Evolutionary conservation across 2,113 vertebrate species (phyloP).

Genomic region (Danionella cerebrum): DNA sequence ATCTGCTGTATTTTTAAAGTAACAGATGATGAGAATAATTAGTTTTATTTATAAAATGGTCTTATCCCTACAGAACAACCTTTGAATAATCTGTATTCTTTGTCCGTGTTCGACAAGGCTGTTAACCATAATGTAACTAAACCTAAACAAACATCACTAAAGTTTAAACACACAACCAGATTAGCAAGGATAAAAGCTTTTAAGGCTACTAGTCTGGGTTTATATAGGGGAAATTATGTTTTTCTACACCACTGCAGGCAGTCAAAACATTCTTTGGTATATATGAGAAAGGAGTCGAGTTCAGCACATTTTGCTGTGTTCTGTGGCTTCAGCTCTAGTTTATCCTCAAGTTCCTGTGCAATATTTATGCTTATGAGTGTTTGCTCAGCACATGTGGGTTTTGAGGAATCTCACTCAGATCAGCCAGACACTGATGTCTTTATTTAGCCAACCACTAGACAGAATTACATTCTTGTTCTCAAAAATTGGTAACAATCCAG

Average conservation of each 20-base stretch:
- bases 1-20: no score
- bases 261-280: background rate
- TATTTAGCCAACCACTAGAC: background rate
- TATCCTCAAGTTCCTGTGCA: background rate
- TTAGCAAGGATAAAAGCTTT: background rate
- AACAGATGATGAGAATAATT: no score
- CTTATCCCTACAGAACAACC: no score
- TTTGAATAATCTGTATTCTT: no score
- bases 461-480: no score
- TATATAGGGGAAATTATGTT: background rate
- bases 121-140: no score
- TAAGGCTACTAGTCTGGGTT: background rate
- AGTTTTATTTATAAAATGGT: no score
- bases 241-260: background rate
- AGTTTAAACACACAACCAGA: background rate
- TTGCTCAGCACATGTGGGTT: background rate
- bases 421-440: background rate
- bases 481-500: no score
- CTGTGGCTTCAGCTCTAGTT: background rate
- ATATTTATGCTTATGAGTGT: slow-evolving; percentile 26
- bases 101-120: no score
- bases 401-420: slow-evolving; percentile 14
- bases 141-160: no score
- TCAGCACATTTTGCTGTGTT: background rate
- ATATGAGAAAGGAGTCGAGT: background rate